phyloP scores from a whole-genome alignment of 2,113 vertebrate genomes.

The Coreoperca whiteheadi region DNA sequence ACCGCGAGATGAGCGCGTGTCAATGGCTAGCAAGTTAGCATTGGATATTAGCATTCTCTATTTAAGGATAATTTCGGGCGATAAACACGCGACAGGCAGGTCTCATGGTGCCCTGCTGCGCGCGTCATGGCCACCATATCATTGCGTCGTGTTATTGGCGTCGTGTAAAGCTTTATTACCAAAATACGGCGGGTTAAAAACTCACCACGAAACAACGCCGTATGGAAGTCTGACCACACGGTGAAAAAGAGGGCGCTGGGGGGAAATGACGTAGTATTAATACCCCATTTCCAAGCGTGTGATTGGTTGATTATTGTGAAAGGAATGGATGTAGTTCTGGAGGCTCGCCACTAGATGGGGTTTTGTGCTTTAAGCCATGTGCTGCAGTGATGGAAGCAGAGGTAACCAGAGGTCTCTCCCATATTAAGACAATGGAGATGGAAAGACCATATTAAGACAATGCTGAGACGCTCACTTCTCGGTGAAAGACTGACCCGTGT shows the following conservation, averaged over 20 bases:
- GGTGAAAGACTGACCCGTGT: conserved; percentile 71
- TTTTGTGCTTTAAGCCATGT: background rate
- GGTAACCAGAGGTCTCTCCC: conserved; percentile 65
- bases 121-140: accelerated
- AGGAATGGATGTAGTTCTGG: accelerated
- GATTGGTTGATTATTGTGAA: conserved; percentile 69
- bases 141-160: accelerated
- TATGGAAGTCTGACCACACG: conserved; percentile 81
- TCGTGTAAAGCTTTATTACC: background rate
- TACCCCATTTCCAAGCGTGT: background rate
- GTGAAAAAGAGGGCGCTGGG: conserved; percentile 62
- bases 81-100: accelerated
- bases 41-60: conserved; percentile 22
- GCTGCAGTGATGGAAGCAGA: background rate
- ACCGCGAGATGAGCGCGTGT: conserved; percentile 55
- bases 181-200: background rate
- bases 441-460: conserved; percentile 87
- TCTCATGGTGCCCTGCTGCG: accelerated
- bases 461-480: conserved; percentile 75
- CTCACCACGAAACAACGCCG: conserved; percentile 93
- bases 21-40: conserved; percentile 63
- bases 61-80: accelerated
- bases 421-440: conserved; percentile 85
- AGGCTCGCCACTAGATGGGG: conserved; percentile 12
- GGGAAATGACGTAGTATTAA: conserved; percentile 69